Base-by-base conservation (phyloP, 2,797 vertebrate species). In the Leptodon cayanensis region DNA sequence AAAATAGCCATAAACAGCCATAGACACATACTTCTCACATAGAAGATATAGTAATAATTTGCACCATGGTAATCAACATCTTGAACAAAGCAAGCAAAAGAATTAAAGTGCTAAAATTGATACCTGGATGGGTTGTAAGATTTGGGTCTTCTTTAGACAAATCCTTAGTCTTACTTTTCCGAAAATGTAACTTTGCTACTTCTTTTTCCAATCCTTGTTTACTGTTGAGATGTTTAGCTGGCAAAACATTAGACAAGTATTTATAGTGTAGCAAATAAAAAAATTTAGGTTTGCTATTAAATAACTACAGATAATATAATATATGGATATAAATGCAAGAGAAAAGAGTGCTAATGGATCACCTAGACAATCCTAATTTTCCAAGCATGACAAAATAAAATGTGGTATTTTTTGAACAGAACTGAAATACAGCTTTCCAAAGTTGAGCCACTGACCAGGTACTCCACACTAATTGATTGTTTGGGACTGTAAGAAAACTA, bases 101-200 rank as follows among this genome's bases (percentile, higher is more conserved):
- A 40, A 59, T 39, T 83, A 29, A 29, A 46, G 15, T 63, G 28
- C 10, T 31, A 42, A 28, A 10, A 54, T 9, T 4, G 2, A 59
- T 94, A 98, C 98, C 97, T 95, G 98, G 97, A 87, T 98, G 97
- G 4, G 98, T 97, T 47, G 97, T 97, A 87, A 98, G 84, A 37
- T 77, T 96, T 81, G 65, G 50, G n/a, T 85, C 83, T 50, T 86
- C 69, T 16, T 93, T 24, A 89, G 55, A 77, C 54, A 17, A 55
- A 90, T 96, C 97, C 87, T 97, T 97, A 25, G 93, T 63, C 19
- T 79, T 89, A 7, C 91, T 50, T 97, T 35, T 96, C 96, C 19
- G 95, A 92, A 83, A 98, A 98, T 29, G 95, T 97, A 87, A 98
- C 98, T 90, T 98, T 97, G 63, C 87, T 82, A 46, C 40, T 69